A percentile compares a stretch with the other conserved stretches of the same genome.
These are phyloP conservation scores for Amblyopsis hoosieri DNA, from an alignment of 2,797 vertebrate species.

Conservation along the genomic window DNA sequence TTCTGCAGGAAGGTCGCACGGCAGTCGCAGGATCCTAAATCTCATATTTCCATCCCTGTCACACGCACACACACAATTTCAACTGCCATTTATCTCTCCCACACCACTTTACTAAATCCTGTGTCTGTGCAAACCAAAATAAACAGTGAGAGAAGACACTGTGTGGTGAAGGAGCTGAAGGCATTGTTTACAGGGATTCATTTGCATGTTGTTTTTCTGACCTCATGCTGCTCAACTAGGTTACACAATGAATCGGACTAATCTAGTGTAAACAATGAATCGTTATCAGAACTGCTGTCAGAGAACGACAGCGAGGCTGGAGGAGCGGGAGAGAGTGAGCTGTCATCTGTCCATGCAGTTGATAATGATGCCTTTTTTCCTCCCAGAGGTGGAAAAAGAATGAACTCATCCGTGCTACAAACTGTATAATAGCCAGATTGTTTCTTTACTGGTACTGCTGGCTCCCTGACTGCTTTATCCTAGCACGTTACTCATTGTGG, in stretches of 20 bases:
- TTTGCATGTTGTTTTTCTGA: slow-evolving; percentile 29
- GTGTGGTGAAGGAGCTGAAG: slow-evolving; percentile 32
- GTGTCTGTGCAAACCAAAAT: slow-evolving; percentile 39
- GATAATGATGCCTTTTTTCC: slow-evolving; percentile 46
- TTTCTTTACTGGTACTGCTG: slow-evolving; percentile 31
- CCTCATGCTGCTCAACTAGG: slow-evolving; percentile 63
- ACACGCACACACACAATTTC: slow-evolving; percentile 10
- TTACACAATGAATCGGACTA: slow-evolving; percentile 61
- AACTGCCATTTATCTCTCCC: slow-evolving; percentile 19
- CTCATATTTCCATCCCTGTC: not conserved
- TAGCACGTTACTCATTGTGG: slow-evolving; percentile 59
- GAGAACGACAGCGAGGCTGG: not conserved
- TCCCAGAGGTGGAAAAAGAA: slow-evolving; percentile 46
- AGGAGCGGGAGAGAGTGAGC: slow-evolving; percentile 31
- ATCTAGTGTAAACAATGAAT: slow-evolving; percentile 65
- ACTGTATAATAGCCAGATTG: slow-evolving; percentile 59
- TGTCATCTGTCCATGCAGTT: slow-evolving; percentile 47
- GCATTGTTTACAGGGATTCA: slow-evolving; percentile 53
- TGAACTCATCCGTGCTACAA: slow-evolving; percentile 26
- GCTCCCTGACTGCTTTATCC: slow-evolving; percentile 38
- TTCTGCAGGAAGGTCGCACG: slow-evolving; percentile 24
- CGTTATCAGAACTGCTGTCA: slow-evolving; percentile 43
- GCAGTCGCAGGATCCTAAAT: slow-evolving; percentile 21
- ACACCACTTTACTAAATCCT: slow-evolving; percentile 35
- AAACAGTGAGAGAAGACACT: slow-evolving; percentile 15